Evolutionary conservation across 2,113 vertebrate genomes (phyloP).

Genomic region (Ardeotis arabs): DNA sequence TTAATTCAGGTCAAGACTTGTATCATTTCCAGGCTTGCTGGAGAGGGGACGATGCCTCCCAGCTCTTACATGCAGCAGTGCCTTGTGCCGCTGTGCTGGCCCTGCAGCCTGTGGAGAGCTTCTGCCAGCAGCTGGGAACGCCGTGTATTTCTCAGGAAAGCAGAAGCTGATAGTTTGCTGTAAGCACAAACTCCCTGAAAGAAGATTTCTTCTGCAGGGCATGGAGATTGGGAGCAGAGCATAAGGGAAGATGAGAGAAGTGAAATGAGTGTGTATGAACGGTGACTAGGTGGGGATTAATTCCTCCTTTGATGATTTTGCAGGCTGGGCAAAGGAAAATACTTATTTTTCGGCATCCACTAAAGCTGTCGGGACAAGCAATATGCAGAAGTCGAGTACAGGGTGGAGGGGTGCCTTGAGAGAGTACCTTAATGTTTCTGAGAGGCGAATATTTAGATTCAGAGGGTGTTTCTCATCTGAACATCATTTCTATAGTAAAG

Average conservation of each 20-base stretch:
- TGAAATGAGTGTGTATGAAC: neutral
- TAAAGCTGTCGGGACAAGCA: neutral
- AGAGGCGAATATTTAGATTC: neutral
- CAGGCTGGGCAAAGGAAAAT: neutral
- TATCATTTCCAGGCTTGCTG: neutral
- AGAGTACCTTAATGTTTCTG: neutral
- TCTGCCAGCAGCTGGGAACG: neutral
- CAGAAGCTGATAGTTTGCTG: neutral
- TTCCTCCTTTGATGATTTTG: slow-evolving; percentile 5
- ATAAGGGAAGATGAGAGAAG: neutral
- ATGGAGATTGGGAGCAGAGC: neutral
- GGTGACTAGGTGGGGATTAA: neutral
- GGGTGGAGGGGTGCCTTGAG: neutral
- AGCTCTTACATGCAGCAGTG: neutral
- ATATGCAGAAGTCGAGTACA: neutral
- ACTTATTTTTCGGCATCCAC: neutral
- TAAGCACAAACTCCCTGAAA: neutral
- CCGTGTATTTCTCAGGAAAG: neutral
- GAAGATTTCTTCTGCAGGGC: neutral
- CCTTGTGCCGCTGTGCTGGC: neutral
- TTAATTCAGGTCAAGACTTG: neutral
- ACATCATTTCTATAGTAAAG: neutral
- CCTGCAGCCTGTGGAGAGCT: neutral
- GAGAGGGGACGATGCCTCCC: neutral
- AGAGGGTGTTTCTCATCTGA: neutral